These are phyloP conservation scores for Laticauda laticaudata DNA, from an alignment of 2,113 vertebrate species.

Conservation along the genomic window DNA sequence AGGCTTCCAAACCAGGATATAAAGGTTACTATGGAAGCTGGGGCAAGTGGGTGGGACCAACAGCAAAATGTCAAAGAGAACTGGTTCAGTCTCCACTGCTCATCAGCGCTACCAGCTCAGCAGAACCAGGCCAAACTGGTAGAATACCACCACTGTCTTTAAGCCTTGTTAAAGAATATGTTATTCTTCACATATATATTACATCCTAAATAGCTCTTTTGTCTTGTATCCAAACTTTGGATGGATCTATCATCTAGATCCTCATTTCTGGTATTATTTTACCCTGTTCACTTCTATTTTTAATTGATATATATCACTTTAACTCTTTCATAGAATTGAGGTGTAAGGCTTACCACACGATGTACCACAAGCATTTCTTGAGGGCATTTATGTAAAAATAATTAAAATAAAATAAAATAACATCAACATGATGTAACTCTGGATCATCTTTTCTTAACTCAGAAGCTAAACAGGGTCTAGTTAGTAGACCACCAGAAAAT, in stretches of 20 bases:
- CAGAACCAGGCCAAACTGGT: too few relatives aligned
- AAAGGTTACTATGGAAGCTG: too few relatives aligned
- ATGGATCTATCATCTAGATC: not conserved
- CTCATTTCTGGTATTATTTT: not conserved
- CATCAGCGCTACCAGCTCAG: too few relatives aligned
- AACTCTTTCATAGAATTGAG: not conserved
- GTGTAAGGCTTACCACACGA: not conserved
- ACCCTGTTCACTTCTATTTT: not conserved
- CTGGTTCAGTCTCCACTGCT: too few relatives aligned
- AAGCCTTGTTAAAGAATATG: not conserved
- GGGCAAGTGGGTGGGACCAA: too few relatives aligned
- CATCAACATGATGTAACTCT: not conserved
- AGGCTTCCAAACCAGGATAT: too few relatives aligned
- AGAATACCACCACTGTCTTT: not conserved
- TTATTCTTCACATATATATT: not conserved
- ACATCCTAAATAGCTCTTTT: not conserved
- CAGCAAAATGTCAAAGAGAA: too few relatives aligned
- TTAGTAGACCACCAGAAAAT: not conserved
- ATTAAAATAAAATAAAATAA: not conserved
- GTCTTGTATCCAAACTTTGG: not conserved
- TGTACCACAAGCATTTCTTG: not conserved
- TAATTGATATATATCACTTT: not conserved
- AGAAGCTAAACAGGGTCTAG: not conserved
- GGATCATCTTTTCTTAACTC: not conserved
- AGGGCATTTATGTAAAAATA: not conserved